These are phyloP conservation scores for Nyctalus aviator DNA, from an alignment of 2,797 vertebrate genomes.

Conservation along the genomic window DNA sequence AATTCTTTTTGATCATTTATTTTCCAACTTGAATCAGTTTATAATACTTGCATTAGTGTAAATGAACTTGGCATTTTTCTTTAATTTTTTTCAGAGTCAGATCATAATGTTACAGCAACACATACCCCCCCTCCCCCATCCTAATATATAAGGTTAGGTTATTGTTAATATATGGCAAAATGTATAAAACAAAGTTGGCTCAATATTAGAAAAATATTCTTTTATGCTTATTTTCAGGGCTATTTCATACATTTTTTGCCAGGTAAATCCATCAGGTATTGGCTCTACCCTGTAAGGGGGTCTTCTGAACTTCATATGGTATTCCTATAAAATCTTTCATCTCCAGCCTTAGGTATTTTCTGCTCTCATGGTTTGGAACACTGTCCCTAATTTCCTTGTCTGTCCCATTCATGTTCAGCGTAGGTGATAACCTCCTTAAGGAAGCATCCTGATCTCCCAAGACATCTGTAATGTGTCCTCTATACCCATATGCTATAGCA, in stretches of 20 bases:
- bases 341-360: neutral
- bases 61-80: neutral
- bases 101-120: neutral
- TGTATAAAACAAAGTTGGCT: neutral
- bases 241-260: neutral
- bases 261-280: neutral
- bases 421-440: neutral
- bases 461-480: neutral
- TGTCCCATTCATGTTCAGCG: neutral
- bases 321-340: neutral
- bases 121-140: neutral
- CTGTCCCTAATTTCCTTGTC: neutral
- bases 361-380: neutral
- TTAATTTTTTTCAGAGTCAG: neutral
- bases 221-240: neutral
- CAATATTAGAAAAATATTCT: neutral
- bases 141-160: neutral
- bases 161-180: conserved; percentile 23
- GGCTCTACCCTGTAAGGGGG: neutral
- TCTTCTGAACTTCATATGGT: neutral
- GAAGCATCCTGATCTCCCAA: neutral
- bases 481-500: neutral
- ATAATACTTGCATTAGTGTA: neutral
- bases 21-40: conserved; percentile 13
- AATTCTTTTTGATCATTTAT: neutral